Base-by-base conservation (phyloP, 2,113 vertebrate species). In the Pollimyrus isidori region DNA sequence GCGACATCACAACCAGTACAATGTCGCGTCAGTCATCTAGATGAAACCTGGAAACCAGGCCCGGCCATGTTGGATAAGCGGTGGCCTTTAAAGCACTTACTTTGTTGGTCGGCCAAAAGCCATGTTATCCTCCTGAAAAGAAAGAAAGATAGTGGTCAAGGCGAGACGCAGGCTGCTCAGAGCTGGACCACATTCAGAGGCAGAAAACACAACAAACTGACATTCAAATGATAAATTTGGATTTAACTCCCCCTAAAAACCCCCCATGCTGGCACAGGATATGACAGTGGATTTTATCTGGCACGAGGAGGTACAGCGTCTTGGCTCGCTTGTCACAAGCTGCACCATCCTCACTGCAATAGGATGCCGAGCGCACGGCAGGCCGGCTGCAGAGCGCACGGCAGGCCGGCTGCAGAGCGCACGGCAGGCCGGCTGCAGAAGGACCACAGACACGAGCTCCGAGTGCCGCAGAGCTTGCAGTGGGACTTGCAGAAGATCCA, bases 51-150 rank as follows among this genome's bases (percentile, higher is more conserved):
- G 21, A 13, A 19, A 7, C 3, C 86, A n/a, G 1, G 62, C 23
- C n/a, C 2, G 5, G 23, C 23, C 42, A 17, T 53, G 85, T 7
- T 15, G n/a, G 26, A 30, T 13, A n/a, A 30, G 85, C 21, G 23
- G 5, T 76, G 9, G 0, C 46, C n/a, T 82, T 53, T 87, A 2
- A 89, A 58, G 21, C 7, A 92, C 97, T 97, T 94, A 99, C 98
- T 99, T 99, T 93, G 97, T 98, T n/a, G 98, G 98, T 92, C 96
- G 97, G 92, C 98, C 98, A 94, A 99, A 99, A 19, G 98, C 98
- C 98, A 99, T 99, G 95, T 98, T 99, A 96, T 99, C 98, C 91
- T 99, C 98, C 98, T 99, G 90, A 1, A 93, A 90, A 1, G n/a
- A 93, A 89, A 90, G 84, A 39, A 39, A 45, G 89, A 86, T 49